A percentile compares a stretch with the other conserved stretches of the same genome.
These are phyloP conservation scores for Mactromeris polynyma DNA, from an alignment of 2,888 invertebrate species.

Conservation along the genomic window DNA sequence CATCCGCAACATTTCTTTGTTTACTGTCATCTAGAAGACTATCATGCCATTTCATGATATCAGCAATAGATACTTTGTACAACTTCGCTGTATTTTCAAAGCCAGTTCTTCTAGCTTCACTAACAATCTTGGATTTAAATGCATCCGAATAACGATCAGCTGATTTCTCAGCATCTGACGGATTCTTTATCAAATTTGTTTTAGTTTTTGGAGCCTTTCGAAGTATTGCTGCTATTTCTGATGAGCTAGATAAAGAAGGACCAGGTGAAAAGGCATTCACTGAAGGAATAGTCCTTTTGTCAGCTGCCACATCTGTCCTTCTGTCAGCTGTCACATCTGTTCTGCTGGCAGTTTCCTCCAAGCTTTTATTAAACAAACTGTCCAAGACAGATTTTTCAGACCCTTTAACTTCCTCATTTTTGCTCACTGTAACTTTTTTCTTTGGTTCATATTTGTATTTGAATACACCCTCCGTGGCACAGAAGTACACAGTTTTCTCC, in stretches of 20 bases:
- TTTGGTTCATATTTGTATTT: slow-evolving; percentile 40
- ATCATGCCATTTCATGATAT: slow-evolving; percentile 68
- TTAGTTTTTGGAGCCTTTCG: neutral
- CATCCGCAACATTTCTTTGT: neutral
- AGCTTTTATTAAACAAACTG: slow-evolving; percentile 6
- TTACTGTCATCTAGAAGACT: slow-evolving; percentile 44
- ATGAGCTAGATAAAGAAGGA: neutral
- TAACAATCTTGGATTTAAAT: slow-evolving; percentile 58
- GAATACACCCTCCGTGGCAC: slow-evolving; percentile 44
- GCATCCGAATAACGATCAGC: slow-evolving; percentile 19
- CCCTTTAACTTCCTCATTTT: neutral
- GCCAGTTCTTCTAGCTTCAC: slow-evolving; percentile 62
- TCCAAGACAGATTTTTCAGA: slow-evolving; percentile 18
- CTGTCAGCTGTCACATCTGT: neutral
- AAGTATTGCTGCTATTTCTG: neutral
- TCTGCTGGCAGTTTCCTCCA: neutral
- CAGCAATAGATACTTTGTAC: slow-evolving; percentile 48
- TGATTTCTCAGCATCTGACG: neutral
- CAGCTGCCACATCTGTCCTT: neutral
- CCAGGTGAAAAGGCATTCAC: too few species aligned
- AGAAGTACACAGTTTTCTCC: slow-evolving; percentile 49
- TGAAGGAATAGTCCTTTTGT: too few species aligned
- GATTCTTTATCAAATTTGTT: neutral
- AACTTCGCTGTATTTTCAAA: slow-evolving; percentile 62
- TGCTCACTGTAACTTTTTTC: neutral